Percentiles rank a stretch among this genome's conserved stretches.
phyloP scores from a whole-genome alignment of 2,113 vertebrate species.

The Tachuris rubrigastra region DNA sequence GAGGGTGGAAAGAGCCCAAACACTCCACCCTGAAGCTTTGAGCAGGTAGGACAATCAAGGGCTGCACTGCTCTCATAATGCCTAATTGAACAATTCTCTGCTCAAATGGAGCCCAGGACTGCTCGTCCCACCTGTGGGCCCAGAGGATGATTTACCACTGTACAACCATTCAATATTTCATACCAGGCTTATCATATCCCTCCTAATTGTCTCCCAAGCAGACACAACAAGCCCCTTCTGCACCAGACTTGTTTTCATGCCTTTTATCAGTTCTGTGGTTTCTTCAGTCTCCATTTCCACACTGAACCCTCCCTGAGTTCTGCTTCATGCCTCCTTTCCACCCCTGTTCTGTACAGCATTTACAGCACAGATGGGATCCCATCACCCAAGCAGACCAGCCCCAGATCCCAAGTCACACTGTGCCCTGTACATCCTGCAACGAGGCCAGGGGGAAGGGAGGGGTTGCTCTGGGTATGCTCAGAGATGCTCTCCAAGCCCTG shows the following conservation, averaged over 20 bases:
- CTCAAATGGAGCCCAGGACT: neutral
- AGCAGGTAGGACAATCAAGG: neutral
- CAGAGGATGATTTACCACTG: neutral
- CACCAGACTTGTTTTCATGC: neutral
- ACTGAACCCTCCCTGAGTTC: neutral
- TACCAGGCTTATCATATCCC: neutral
- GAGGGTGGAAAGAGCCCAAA: neutral
- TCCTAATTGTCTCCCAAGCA: neutral
- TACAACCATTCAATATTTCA: neutral
- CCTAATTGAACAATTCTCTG: neutral
- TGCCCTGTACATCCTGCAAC: neutral
- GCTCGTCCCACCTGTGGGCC: neutral
- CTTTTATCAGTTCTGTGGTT: neutral
- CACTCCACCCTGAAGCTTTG: neutral
- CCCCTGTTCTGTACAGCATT: neutral
- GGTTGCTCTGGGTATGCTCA: neutral
- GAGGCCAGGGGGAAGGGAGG: neutral
- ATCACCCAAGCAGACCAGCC: neutral
- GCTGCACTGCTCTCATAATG: neutral
- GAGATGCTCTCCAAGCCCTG: neutral
- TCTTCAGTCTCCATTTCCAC: neutral
- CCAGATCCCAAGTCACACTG: rapidly evolving
- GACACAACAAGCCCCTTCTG: conserved; percentile 1
- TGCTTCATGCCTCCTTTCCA: neutral
- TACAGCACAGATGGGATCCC: neutral